These are phyloP conservation scores for Calliopum simillimum DNA, from an alignment of 2,888 invertebrate genomes.

Conservation along the genomic window DNA sequence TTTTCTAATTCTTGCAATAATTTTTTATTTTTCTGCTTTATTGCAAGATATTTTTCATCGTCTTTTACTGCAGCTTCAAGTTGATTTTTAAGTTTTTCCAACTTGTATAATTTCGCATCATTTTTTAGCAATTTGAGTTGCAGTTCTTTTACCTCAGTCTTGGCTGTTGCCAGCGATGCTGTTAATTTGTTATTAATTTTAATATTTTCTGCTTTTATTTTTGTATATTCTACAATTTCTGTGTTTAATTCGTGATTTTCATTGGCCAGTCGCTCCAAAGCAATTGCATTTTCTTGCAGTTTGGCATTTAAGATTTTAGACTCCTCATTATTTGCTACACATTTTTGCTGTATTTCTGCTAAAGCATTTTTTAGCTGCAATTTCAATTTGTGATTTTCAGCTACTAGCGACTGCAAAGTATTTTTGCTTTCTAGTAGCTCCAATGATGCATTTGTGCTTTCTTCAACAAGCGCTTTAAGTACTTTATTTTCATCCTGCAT, in stretches of 20 bases:
- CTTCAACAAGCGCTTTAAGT: neutral
- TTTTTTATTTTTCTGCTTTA: slow-evolving; percentile 19
- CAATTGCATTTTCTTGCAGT: slow-evolving; percentile 15
- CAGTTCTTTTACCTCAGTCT: slow-evolving; percentile 15
- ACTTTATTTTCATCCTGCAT: slow-evolving; percentile 1
- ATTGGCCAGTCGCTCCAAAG: neutral
- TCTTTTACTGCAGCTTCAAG: neutral
- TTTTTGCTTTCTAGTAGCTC: neutral
- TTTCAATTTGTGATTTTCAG: too few relatives aligned
- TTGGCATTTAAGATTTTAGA: neutral
- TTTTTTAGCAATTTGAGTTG: slow-evolving; percentile 28
- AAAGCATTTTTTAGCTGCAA: neutral
- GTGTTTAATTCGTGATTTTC: slow-evolving; percentile 4
- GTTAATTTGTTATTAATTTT: neutral
- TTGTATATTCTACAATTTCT: slow-evolving; percentile 3
- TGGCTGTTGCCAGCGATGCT: neutral
- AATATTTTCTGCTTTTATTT: slow-evolving; percentile 23
- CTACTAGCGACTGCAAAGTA: neutral
- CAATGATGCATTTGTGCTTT: neutral
- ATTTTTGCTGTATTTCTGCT: neutral
- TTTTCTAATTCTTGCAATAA: neutral
- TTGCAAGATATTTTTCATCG: neutral
- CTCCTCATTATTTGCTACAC: neutral
- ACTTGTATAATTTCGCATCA: slow-evolving; percentile 38
- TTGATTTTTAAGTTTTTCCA: slow-evolving; percentile 36